phyloP scores from a whole-genome alignment of 2,113 vertebrate species.

The Xiphorhynchus elegans region DNA sequence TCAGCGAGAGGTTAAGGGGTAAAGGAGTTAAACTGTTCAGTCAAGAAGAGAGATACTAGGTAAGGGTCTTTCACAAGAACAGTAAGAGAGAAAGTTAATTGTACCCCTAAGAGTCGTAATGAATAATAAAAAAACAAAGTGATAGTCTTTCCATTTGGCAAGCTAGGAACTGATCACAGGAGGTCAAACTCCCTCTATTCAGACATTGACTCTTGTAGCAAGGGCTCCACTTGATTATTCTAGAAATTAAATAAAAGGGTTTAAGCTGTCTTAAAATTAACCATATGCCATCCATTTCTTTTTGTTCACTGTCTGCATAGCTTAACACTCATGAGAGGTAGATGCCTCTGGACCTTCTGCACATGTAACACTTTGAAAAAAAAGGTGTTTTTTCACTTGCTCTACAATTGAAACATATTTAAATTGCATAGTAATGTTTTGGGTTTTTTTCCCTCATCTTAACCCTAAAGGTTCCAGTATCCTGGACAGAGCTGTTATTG shows the following conservation, averaged over 20 bases:
- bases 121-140: background rate
- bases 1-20: background rate
- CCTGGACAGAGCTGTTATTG: constrained; percentile 97
- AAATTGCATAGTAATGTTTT: background rate
- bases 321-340: background rate
- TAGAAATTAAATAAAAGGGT: background rate
- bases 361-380: rapidly evolving
- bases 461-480: constrained; percentile 91
- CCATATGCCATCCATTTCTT: background rate
- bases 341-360: background rate
- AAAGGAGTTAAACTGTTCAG: background rate
- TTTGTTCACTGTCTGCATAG: background rate
- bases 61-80: background rate
- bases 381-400: background rate
- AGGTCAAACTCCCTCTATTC: background rate
- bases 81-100: background rate
- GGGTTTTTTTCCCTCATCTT: background rate
- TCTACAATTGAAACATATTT: background rate
- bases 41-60: background rate
- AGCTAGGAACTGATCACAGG: background rate
- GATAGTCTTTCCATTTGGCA: background rate
- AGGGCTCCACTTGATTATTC: background rate
- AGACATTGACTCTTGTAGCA: background rate
- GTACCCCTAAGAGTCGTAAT: background rate
- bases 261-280: background rate